phyloP scores from a whole-genome alignment of 1,140 invertebrate species.

The Lepidurus apus region DNA sequence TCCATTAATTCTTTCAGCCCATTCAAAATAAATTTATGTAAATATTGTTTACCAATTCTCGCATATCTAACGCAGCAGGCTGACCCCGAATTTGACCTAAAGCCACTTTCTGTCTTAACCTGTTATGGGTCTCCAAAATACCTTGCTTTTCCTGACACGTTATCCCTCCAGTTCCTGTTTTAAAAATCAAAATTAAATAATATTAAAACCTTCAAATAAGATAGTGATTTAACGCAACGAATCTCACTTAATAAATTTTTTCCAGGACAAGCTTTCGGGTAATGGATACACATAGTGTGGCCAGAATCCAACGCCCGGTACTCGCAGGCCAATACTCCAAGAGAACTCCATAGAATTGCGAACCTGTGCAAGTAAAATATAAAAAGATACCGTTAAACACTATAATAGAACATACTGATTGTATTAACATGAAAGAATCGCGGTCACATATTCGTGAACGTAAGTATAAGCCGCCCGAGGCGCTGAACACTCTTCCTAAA shows the following conservation, averaged over 20 bases:
- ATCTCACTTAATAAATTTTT: conserved; percentile 38
- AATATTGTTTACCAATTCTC: conserved; percentile 37
- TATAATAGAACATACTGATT: too few relatives aligned
- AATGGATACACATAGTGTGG: conserved; percentile 39
- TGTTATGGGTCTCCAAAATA: conserved; percentile 38
- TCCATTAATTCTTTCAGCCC: conserved; percentile 23
- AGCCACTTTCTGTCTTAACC: conserved; percentile 36
- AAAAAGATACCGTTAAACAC: too few relatives aligned
- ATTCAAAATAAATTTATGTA: background rate
- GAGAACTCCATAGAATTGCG: background rate
- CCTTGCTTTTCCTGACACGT: conserved; percentile 59
- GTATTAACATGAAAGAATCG: too few relatives aligned
- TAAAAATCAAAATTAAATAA: background rate
- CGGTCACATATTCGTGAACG: too few relatives aligned
- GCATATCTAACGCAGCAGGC: conserved; percentile 39
- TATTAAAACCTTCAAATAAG: background rate
- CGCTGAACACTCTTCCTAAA: background rate
- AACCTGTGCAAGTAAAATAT: background rate
- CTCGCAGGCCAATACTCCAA: conserved; percentile 26
- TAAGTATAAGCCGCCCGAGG: background rate
- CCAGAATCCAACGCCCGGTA: conserved; percentile 34
- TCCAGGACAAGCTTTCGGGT: conserved; percentile 35
- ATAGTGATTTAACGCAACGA: background rate
- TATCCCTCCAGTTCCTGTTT: conserved; percentile 58
- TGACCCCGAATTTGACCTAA: conserved; percentile 37